These are phyloP conservation scores for Apodemus speciosus DNA, from an alignment of 2,113 vertebrate genomes.

Conservation along the genomic window DNA sequence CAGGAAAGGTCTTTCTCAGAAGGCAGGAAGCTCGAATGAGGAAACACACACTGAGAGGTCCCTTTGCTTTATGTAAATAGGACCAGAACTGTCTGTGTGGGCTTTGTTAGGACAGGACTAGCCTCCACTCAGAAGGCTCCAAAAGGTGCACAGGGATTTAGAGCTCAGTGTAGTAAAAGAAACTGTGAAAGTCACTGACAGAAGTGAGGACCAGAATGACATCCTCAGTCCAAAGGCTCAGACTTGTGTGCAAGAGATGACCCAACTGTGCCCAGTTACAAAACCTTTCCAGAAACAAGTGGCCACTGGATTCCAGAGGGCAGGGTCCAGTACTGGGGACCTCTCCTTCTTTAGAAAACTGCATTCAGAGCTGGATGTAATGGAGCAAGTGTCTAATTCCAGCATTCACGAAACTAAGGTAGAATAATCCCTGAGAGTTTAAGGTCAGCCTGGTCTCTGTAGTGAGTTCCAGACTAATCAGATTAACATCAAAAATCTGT, in stretches of 20 bases:
- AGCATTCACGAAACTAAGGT: background rate
- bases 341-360: background rate
- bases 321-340: fast-evolving
- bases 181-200: too few relatives aligned
- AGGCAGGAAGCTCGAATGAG: background rate
- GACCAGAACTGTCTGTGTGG: background rate
- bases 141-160: background rate
- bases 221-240: background rate
- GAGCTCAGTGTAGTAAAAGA: background rate
- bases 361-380: background rate
- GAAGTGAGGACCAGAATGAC: background rate
- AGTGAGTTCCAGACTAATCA: background rate
- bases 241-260: fast-evolving
- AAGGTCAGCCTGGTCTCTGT: background rate
- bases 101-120: background rate
- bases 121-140: background rate
- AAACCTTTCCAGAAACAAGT: background rate
- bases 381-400: background rate
- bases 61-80: background rate
- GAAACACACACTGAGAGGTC: background rate
- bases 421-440: background rate
- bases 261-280: background rate
- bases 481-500: background rate
- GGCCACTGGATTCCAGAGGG: background rate
- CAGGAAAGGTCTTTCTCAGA: background rate